A percentile compares a stretch with the other conserved stretches of the same genome.
Conservation (phyloP, 2,797 vertebrate genomes). For the Cyclopterus lumpus region DNA sequence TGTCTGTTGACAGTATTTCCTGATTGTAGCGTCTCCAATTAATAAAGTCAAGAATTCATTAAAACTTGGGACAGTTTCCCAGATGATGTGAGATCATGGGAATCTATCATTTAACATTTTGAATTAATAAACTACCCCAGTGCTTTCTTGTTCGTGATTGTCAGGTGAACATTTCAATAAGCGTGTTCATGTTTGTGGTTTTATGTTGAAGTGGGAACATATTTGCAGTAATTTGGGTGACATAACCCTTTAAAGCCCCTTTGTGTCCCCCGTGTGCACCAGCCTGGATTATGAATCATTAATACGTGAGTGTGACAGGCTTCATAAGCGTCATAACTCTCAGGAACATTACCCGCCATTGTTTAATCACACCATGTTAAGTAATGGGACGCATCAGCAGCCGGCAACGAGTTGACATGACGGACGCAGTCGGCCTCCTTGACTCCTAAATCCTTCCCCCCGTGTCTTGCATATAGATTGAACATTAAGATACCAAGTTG, state of each 20-base stretch:
- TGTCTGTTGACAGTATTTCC: not conserved
- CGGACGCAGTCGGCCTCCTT: constrained; percentile 38
- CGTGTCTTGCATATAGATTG: constrained; percentile 78
- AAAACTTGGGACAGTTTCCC: no score
- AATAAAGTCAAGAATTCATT: no score
- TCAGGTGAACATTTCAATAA: not conserved
- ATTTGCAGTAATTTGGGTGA: no score
- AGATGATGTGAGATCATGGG: no score
- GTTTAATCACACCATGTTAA: constrained; percentile 61
- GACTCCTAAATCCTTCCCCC: constrained; percentile 25
- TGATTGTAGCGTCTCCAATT: not conserved
- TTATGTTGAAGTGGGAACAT: no score
- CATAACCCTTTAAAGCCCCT: no score
- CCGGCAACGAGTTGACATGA: constrained; percentile 42
- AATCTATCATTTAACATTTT: no score
- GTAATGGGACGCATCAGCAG: constrained; percentile 48
- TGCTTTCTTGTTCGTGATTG: not conserved
- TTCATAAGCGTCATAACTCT: constrained; percentile 65
- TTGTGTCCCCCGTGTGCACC: not conserved
- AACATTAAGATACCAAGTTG: constrained; percentile 69
- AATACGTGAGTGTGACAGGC: constrained; percentile 31
- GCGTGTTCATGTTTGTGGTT: not conserved
- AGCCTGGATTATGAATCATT: constrained; percentile 33
- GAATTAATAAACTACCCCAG: no score
- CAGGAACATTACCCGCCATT: constrained; percentile 56